Evolutionary conservation across 2,888 invertebrate genomes (phyloP).

Genomic region (Byasa hedistus): DNA sequence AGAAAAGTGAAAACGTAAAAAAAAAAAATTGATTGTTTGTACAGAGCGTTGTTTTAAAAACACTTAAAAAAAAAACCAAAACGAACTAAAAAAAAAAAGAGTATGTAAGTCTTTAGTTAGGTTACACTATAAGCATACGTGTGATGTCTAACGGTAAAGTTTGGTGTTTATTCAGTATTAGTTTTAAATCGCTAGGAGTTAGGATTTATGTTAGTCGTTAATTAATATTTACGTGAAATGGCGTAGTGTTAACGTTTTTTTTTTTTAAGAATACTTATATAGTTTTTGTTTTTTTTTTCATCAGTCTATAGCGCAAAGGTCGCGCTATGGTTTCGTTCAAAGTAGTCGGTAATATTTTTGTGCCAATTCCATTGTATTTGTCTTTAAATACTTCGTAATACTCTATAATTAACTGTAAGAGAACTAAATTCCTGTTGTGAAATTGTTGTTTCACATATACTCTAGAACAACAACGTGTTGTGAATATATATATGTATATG

Average conservation of each 20-base stretch:
- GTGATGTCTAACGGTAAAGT: conserved; percentile 60
- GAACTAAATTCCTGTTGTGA: conserved; percentile 33
- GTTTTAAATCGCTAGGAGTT: conserved; percentile 72
- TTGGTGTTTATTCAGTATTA: conserved; percentile 67
- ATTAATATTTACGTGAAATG: conserved; percentile 70
- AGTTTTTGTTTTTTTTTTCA: conserved; percentile 53
- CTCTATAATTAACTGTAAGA: background rate
- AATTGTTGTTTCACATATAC: conserved; percentile 4
- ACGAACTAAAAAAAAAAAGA: conserved; percentile 44
- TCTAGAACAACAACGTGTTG: conserved; percentile 51
- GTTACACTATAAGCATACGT: conserved; percentile 41
- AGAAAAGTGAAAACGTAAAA: conserved; percentile 36
- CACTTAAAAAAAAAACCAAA: conserved; percentile 46
- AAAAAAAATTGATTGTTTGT: conserved; percentile 60
- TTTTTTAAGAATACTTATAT: conserved; percentile 58
- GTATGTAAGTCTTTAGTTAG: conserved; percentile 43
- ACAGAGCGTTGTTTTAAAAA: conserved; percentile 61
- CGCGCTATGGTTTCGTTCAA: conserved; percentile 47
- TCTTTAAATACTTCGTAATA: background rate
- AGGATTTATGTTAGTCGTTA: conserved; percentile 74
- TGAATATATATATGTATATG: conserved; percentile 19
- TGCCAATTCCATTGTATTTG: conserved; percentile 44
- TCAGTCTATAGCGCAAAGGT: conserved; percentile 42
- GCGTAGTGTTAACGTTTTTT: conserved; percentile 41
- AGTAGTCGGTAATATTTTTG: conserved; percentile 47